Evolutionary conservation across 2,113 vertebrate genomes (phyloP).

Genomic region (Fulmarus glacialis): DNA sequence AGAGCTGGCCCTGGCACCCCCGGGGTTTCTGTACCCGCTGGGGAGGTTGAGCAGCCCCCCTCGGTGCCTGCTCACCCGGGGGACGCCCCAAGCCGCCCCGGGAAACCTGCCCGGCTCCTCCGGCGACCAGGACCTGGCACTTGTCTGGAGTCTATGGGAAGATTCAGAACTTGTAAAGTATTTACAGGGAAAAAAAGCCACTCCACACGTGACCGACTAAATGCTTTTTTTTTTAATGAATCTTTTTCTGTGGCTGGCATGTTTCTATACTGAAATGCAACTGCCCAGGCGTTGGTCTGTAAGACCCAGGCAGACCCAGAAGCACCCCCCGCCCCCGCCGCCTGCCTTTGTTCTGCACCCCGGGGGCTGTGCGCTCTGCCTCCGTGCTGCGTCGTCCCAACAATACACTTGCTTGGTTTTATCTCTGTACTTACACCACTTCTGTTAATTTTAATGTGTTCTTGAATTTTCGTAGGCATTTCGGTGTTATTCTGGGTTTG

Average conservation of each 20-base stretch:
- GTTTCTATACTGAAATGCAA: rapidly evolving
- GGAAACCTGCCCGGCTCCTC: neutral
- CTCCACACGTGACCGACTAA: rapidly evolving
- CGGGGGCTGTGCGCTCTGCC: neutral
- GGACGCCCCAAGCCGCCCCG: rapidly evolving
- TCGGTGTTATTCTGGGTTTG: neutral
- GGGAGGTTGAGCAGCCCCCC: neutral
- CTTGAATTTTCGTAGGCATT: neutral
- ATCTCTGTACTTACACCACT: rapidly evolving
- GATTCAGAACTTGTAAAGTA: neutral
- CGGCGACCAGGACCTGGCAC: rapidly evolving
- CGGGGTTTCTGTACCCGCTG: rapidly evolving
- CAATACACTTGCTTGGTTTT: neutral
- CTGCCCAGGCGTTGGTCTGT: neutral
- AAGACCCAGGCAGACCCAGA: neutral
- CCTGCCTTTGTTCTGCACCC: neutral
- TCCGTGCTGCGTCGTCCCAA: neutral
- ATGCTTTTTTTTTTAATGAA: neutral
- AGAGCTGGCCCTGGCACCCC: neutral
- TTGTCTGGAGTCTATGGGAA: rapidly evolving
- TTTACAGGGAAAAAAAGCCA: neutral
- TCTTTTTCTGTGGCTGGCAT: neutral
- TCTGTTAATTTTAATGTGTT: neutral
- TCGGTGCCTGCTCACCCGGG: rapidly evolving
- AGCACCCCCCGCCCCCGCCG: neutral